Base-by-base conservation (phyloP, 2,888 invertebrate genomes). In the Caenorhabditis afra region DNA sequence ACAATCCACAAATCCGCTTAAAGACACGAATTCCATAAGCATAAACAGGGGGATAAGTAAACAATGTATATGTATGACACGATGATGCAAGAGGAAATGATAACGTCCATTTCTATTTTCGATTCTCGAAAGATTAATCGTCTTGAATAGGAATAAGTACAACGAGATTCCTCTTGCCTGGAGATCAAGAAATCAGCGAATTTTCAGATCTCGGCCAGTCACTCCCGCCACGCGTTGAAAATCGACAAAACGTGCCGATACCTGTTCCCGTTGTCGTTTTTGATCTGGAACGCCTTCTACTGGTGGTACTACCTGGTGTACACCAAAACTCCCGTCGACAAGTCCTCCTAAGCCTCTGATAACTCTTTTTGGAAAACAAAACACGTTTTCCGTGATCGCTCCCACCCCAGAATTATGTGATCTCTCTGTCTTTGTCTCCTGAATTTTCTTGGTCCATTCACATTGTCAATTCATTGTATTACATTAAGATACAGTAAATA, bases 221-320 rank as follows among this genome's bases (percentile, higher is more conserved):
- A 81, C 64, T 87, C 87, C 0, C 79, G 87, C 14, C 67, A 81
- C 7, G 87, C 87, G 0, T 67, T 87, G 11, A 79, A 81, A 18
- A 87, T 88, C 62, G 88, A 88, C 58, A 86, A 87, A 50, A 45
- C 80, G 11, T 87, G 85, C 37, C 84, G 87, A 14, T 79, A 85
- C 39, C 58, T 81, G 14, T 88, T 88, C 47, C 88, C 88, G 4
- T 16, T 79, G 3, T 20, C 78, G 20, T 88, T 87, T 58, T 37
- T 87, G 1, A n/a, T 81, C 12, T 87, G 82, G 81, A 86, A 86
- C 55, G 44, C 74, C n/a, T 81, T 81, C 71, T 86, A 86, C 78
- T 86, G 86, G 86, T 84, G 82, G 81, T 84, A 84, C 66, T 86
- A 83, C 58, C 52, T 81, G 18, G 81, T 84, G n/a, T 73, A 76